Base-by-base conservation (phyloP, 1,140 invertebrate species). In the Ectropis grisescens region DNA sequence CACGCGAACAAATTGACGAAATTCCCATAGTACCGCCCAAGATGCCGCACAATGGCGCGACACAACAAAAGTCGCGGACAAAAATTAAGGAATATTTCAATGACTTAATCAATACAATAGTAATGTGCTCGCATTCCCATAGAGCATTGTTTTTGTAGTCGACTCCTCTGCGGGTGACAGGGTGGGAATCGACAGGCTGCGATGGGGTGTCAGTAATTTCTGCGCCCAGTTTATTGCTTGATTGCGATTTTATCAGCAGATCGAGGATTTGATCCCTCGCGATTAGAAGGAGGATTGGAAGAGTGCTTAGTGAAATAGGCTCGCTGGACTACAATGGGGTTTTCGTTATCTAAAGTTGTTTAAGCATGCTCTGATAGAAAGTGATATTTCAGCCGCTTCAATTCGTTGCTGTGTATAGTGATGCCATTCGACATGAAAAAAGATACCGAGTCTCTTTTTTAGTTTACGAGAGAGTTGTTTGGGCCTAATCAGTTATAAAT, bases 21-120 rank as follows among this genome's bases (percentile, higher is more conserved):
- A 62, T 76, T 80, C 74, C 69, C 71, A 80, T 64, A 72, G 41
- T 50, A 47, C 70, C 61, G 41, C 64, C 66, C 45, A 44, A 72
- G 65, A 69, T 42, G 53, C 38, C 29, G 28, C 37, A 74, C 66
- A 72, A 72, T 58, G 48, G 22, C 11, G 13, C 13, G 30, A 31
- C 50, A 70, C 66, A 72, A 66, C 45, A 26, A 29, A 19, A 28
- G 24, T 22, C 35, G 34, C 36, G 47, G 47, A 53, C 42, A 57
- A 58, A n/a, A 59, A 57, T 66, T 57, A 53, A 66, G 19, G 54
- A 57, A 60, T 57, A 70, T 65, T 74, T 72, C 54, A 67, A 66
- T 65, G 65, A 65, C 49, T 79, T 74, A 79, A 76, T 79, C 71
- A 79, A 79, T 75, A 79, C 58, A 75, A 65, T 67, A 62, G 45